Conservation (phyloP, 2,113 vertebrate genomes). For the Poeciliopsis retropinna region DNA sequence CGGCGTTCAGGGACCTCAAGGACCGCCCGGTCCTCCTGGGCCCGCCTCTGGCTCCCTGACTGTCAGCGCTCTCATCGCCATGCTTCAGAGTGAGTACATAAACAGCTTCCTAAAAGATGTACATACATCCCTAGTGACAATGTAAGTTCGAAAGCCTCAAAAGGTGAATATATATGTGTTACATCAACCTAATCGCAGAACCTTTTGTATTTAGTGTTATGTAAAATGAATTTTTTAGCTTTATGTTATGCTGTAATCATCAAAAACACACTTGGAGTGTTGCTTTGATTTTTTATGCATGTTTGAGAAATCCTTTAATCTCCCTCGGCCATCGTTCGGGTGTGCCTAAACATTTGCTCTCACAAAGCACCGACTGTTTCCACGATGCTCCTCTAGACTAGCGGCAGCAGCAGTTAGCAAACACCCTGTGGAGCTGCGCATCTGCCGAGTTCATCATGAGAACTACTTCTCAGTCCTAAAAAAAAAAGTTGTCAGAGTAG, state of each 20-base stretch:
- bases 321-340: no score
- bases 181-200: not conserved
- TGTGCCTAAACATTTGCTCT: no score
- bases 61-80: conserved; percentile 82
- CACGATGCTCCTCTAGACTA: no score
- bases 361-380: no score
- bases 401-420: no score
- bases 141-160: not conserved
- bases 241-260: not conserved
- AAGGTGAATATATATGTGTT: not conserved
- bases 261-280: not conserved
- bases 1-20: conserved; percentile 64
- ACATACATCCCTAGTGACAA: not conserved
- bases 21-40: conserved; percentile 71
- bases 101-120: not conserved
- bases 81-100: conserved; percentile 82
- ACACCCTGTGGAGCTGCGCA: no score
- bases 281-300: no score
- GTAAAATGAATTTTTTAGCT: not conserved
- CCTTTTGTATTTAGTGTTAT: no score
- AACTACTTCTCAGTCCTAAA: no score
- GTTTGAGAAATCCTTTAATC: no score
- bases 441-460: no score
- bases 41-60: conserved; percentile 66
- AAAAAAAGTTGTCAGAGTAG: no score